Percentiles rank a stretch among this genome's conserved stretches.
Conservation (phyloP, 92 coral and sea anemone species). For the Siderastrea radians region DNA sequence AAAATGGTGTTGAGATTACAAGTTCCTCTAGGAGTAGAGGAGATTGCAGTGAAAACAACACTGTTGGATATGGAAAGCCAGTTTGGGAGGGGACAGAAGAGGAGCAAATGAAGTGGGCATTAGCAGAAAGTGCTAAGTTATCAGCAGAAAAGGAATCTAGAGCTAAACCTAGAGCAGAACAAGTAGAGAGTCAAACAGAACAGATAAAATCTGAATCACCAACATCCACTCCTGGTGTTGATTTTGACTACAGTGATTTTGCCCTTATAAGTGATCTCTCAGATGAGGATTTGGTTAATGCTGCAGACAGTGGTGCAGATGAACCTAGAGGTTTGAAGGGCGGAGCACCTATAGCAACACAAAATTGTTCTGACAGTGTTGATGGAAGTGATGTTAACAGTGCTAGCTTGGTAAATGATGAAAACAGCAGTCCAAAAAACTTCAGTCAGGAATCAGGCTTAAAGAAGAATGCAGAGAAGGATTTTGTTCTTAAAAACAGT, state of each 20-base stretch:
- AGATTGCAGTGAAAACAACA: not conserved
- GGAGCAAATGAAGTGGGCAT: conserved; percentile 68
- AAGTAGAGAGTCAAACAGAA: not conserved
- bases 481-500: conserved; percentile 3
- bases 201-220: not conserved
- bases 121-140: conserved; percentile 56
- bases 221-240: not conserved
- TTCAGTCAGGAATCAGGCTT: not conserved
- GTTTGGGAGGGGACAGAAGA: conserved; percentile 51
- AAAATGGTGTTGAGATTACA: not conserved
- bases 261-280: conserved; percentile 18
- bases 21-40: not conserved
- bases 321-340: conserved; percentile 35
- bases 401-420: not conserved
- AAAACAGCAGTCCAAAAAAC: not conserved
- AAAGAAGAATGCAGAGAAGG: not conserved
- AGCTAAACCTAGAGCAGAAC: not conserved
- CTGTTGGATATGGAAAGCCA: not conserved
- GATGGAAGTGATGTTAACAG: not conserved
- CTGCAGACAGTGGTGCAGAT: not conserved
- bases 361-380: not conserved
- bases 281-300: conserved; percentile 27
- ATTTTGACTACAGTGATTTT: conserved; percentile 14
- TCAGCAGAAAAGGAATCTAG: not conserved
- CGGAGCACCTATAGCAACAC: conserved; percentile 19